phyloP scores from a whole-genome alignment of 2,797 vertebrate genomes.

The Psittacula derbiana region DNA sequence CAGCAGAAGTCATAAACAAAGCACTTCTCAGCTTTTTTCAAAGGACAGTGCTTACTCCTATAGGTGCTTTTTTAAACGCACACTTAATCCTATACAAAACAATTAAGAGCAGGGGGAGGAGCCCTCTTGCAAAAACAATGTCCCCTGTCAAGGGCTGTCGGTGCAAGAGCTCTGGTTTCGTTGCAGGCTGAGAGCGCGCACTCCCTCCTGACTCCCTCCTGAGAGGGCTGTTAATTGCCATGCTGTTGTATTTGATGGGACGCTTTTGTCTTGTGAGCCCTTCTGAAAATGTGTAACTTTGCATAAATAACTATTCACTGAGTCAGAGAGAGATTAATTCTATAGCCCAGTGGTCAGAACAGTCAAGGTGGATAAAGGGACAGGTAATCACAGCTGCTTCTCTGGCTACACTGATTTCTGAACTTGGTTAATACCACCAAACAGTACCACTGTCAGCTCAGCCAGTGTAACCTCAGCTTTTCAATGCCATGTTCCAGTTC shows the following conservation, averaged over 20 bases:
- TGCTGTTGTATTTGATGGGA: slow-evolving; percentile 5
- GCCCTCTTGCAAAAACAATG: neutral
- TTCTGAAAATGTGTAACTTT: slow-evolving; percentile 42
- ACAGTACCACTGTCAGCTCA: neutral
- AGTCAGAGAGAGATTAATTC: neutral
- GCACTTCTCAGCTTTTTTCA: neutral
- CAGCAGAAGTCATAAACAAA: neutral
- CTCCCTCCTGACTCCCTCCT: neutral
- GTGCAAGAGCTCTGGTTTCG: neutral
- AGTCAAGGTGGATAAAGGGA: neutral
- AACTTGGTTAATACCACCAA: neutral
- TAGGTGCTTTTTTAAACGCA: neutral
- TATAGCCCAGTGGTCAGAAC: neutral
- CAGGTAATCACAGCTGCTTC: slow-evolving; percentile 34
- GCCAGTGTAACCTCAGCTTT: neutral
- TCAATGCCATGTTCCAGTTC: neutral
- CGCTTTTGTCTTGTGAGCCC: slow-evolving; percentile 23
- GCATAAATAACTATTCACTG: slow-evolving; percentile 64
- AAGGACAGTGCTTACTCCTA: neutral
- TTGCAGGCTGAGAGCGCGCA: neutral
- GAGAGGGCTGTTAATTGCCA: neutral
- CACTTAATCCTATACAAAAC: neutral
- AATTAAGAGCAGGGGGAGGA: slow-evolving; percentile 6
- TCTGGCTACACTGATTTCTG: neutral
- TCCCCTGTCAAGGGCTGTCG: neutral